These are phyloP conservation scores for Drymonia ruficornis DNA, from an alignment of 2,888 invertebrate genomes.

Conservation along the genomic window DNA sequence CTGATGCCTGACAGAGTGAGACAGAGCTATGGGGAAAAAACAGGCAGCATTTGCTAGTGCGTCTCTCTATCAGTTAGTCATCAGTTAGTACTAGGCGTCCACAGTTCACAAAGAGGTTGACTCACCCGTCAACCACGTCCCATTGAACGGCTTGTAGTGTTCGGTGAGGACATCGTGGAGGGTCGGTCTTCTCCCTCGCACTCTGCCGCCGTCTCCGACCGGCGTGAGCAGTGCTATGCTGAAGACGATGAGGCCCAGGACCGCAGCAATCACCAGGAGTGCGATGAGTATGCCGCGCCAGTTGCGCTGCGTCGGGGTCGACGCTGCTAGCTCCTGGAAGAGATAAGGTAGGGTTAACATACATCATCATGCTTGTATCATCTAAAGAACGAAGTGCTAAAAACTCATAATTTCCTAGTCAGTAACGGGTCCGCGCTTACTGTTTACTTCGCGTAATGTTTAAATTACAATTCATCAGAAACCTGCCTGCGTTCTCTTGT, in stretches of 20 bases:
- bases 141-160: slow-evolving; percentile 88
- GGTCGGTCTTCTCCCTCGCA: slow-evolving; percentile 87
- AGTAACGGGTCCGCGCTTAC: no score
- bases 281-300: slow-evolving; percentile 98
- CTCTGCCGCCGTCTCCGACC: slow-evolving; percentile 88
- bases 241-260: slow-evolving; percentile 94
- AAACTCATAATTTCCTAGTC: no score
- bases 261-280: slow-evolving; percentile 94
- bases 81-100: neutral
- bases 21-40: neutral
- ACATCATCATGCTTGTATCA: no score
- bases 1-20: neutral
- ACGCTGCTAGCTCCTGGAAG: slow-evolving; percentile 94
- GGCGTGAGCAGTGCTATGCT: slow-evolving; percentile 96
- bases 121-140: slow-evolving; percentile 80
- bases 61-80: no score
- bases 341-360: neutral
- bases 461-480: no score
- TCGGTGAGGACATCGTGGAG: slow-evolving; percentile 87
- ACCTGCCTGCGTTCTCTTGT: no score
- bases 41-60: no score
- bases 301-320: slow-evolving; percentile 94
- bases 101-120: neutral
- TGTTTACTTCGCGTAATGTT: no score
- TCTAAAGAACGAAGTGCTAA: no score